Base-by-base conservation (phyloP, 2,888 invertebrate genomes). In the Panorpa germanica region DNA sequence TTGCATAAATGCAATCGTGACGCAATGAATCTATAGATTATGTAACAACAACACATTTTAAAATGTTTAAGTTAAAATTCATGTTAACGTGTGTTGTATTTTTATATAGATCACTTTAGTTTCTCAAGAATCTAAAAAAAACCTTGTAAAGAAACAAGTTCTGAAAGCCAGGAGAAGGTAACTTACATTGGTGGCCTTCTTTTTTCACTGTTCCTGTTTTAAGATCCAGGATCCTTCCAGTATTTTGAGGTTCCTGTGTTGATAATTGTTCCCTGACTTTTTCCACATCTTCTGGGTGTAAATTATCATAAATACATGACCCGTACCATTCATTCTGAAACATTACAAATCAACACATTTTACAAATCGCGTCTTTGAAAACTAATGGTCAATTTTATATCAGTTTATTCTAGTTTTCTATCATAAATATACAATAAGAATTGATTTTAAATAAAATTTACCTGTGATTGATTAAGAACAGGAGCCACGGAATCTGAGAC, bases 201-300 rank as follows among this genome's bases (percentile, higher is more conserved):
- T 95, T 96, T 53, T 98, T 98, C 8, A 96, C 95, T 5, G 96
- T 95, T 34, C 96, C 98, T 31, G 95, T 93, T 60, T 98, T 98
- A 31, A 98, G 65, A 56, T 98, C 98, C 38, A 98, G 61, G 41
- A 96, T 91, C 34, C 96, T 70, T 5, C 93, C 95, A 2, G 85
- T 80, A 49, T 90, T 91, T 50, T 90, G 88, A 13, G 91, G 86
- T 52, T 96, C 96, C 48, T 90, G 86, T 1, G 95, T 93, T 37
- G 91, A 91, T 33, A 98, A 61, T 53, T 99, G 98, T 53, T 98
- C 98, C 23, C 93, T 65, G 26, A 98, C 90, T 54, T 86, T 85
- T 47, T 96, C 95, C 17, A 88, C 76, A 53, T 98, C 98, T 50
- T 98, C 98, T 0, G 93, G 91, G 58, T 98, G 98, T 28, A 99